These are phyloP conservation scores for Boloria selene DNA, from an alignment of 2,888 invertebrate species.

Conservation along the genomic window DNA sequence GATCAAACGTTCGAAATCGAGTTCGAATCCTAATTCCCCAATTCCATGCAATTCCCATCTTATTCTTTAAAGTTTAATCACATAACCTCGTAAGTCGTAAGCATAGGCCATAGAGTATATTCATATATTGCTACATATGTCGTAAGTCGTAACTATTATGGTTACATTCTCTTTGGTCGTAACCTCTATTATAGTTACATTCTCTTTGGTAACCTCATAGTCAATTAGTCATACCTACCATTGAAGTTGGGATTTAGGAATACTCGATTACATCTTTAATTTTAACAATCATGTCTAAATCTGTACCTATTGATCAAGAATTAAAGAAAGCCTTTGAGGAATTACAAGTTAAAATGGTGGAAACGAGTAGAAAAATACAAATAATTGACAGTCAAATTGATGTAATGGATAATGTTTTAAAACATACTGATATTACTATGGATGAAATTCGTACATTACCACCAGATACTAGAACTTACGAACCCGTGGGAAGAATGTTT, in stretches of 20 bases:
- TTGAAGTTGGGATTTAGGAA: background rate
- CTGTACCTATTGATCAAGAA: slow-evolving; percentile 82
- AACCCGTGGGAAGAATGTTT: slow-evolving; percentile 93
- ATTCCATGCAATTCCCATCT: too few relatives aligned
- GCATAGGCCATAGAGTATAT: too few relatives aligned
- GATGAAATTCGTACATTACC: slow-evolving; percentile 84
- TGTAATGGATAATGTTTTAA: slow-evolving; percentile 84
- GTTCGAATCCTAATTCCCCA: too few relatives aligned
- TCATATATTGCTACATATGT: too few relatives aligned
- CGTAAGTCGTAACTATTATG: too few relatives aligned
- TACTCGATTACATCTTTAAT: too few relatives aligned
- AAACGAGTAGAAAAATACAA: slow-evolving; percentile 90
- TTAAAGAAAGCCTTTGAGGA: slow-evolving; percentile 89
- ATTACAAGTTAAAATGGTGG: slow-evolving; percentile 90
- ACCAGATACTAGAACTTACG: slow-evolving; percentile 86
- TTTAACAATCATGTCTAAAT: slow-evolving; percentile 52
- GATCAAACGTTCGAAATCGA: too few relatives aligned
- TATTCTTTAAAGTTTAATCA: too few relatives aligned
- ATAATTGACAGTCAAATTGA: slow-evolving; percentile 90
- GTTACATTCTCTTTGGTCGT: too few relatives aligned
- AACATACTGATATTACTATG: slow-evolving; percentile 88
- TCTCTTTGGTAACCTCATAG: too few relatives aligned
- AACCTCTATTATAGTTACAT: too few relatives aligned
- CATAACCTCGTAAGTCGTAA: slow-evolving; percentile 19
- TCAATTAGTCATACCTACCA: too few relatives aligned